Percentiles rank a stretch among this genome's conserved stretches.
Evolutionary conservation across 2,888 invertebrate species (phyloP).

Genomic region (Pseudoips prasinana): DNA sequence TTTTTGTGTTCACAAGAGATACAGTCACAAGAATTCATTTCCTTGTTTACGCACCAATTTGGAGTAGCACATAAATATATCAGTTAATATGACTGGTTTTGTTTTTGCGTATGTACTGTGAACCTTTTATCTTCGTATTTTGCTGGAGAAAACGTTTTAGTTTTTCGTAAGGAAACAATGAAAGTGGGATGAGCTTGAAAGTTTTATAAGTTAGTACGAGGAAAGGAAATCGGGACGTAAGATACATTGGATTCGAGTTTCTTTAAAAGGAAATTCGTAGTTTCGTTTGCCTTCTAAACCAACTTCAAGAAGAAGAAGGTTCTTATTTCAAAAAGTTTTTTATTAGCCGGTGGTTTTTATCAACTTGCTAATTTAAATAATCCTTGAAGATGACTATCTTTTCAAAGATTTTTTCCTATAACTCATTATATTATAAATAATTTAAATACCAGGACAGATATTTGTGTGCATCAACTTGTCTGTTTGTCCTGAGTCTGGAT

Average conservation of each 20-base stretch:
- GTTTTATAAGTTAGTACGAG: constrained; percentile 15
- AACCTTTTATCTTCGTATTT: constrained; percentile 6
- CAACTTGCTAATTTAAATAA: no score
- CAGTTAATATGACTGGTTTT: constrained; percentile 2
- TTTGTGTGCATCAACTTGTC: no score
- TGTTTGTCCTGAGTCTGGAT: no score
- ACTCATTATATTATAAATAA: no score
- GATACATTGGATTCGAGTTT: not conserved
- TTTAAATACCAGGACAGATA: no score
- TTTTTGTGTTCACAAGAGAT: no score
- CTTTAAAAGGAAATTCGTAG: constrained; percentile 2
- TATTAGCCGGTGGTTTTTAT: no score
- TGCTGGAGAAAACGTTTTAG: constrained; percentile 10
- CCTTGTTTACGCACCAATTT: constrained; percentile 4
- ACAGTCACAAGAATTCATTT: no score
- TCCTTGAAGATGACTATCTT: no score
- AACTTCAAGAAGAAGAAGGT: no score
- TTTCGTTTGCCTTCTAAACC: not conserved
- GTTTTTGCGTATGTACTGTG: constrained; percentile 4
- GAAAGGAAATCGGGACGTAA: constrained; percentile 2
- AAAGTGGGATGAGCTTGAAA: constrained; percentile 18
- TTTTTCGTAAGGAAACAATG: constrained; percentile 9
- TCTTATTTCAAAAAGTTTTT: no score
- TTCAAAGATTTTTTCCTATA: no score
- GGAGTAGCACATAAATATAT: constrained; percentile 11